phyloP scores from a whole-genome alignment of 2,113 vertebrate species.

The Sialia sialis region DNA sequence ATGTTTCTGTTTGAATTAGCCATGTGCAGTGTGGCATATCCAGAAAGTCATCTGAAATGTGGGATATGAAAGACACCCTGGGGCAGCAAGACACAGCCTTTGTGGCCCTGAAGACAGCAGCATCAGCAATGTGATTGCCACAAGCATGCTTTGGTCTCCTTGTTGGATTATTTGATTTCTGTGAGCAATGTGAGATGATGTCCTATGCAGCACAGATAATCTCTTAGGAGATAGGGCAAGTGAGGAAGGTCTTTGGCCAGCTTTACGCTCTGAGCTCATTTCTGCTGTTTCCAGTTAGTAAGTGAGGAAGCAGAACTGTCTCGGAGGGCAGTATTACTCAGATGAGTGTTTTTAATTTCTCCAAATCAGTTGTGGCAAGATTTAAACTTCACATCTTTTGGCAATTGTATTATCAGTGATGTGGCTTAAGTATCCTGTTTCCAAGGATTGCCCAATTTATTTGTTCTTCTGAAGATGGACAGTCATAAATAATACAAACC shows the following conservation, averaged over 20 bases:
- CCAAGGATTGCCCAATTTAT: not conserved
- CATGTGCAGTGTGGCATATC: not conserved
- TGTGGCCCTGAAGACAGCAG: not conserved
- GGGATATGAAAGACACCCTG: not conserved
- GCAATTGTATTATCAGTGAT: not conserved
- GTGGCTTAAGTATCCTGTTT: not conserved
- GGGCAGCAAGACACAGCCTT: not conserved
- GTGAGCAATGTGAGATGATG: not conserved
- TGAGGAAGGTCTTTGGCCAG: not conserved
- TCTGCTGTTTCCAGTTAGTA: not conserved
- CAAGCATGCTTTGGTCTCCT: not conserved
- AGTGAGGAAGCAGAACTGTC: not conserved
- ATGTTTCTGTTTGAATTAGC: not conserved
- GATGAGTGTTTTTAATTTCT: not conserved
- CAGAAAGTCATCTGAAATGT: not conserved
- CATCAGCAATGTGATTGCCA: not conserved
- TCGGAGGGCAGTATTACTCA: not conserved
- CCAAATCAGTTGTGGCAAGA: not conserved
- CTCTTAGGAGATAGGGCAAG: not conserved
- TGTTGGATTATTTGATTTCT: not conserved
- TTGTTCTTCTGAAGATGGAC: not conserved
- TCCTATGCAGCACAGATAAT: not conserved
- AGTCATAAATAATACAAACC: not conserved
- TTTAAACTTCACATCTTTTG: not conserved
- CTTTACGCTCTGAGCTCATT: not conserved